Evolutionary conservation across 2,797 vertebrate species (phyloP).

Genomic region (Silurus aristotelis): DNA sequence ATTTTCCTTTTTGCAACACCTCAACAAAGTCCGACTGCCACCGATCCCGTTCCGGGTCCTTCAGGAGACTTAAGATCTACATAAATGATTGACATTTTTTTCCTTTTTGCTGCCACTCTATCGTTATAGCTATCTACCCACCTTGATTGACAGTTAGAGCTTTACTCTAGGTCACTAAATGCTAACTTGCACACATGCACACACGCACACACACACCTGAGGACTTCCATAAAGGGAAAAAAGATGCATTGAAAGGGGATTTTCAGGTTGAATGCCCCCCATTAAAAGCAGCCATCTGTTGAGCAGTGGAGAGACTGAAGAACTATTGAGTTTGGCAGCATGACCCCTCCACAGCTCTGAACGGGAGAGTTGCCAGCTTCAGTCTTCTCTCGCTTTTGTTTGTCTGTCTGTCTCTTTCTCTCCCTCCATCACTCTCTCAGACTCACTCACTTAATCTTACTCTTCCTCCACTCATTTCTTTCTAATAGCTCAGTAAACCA

Average conservation of each 20-base stretch:
- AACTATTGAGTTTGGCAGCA: conserved; percentile 53
- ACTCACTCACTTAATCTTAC: background rate
- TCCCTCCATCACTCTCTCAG: conserved; percentile 18
- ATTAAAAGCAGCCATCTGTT: conserved; percentile 69
- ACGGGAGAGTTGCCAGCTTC: conserved; percentile 55
- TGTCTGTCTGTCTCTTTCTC: conserved; percentile 44
- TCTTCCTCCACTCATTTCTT: conserved; percentile 4
- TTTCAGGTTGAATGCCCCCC: conserved; percentile 65
- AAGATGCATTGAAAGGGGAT: conserved; percentile 41
- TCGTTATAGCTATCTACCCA: conserved; percentile 24
- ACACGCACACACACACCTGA: conserved; percentile 53
- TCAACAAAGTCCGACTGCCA: conserved; percentile 19
- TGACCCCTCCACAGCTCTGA: conserved; percentile 49
- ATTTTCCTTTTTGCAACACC: conserved; percentile 29
- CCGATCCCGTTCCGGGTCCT: conserved; percentile 30
- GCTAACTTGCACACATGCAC: conserved; percentile 16
- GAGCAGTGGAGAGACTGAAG: conserved; percentile 54
- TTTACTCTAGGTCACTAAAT: conserved; percentile 33
- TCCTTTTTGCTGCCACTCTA: background rate
- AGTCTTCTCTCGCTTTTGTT: conserved; percentile 49
- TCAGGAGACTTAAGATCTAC: conserved; percentile 19
- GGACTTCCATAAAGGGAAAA: conserved; percentile 47
- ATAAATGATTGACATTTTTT: conserved; percentile 29
- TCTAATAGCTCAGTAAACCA: conserved; percentile 24
- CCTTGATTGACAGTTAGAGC: conserved; percentile 33